These are phyloP conservation scores for Stegodyphus mimosarum DNA, from an alignment of 1,140 invertebrate species.

Conservation along the genomic window DNA sequence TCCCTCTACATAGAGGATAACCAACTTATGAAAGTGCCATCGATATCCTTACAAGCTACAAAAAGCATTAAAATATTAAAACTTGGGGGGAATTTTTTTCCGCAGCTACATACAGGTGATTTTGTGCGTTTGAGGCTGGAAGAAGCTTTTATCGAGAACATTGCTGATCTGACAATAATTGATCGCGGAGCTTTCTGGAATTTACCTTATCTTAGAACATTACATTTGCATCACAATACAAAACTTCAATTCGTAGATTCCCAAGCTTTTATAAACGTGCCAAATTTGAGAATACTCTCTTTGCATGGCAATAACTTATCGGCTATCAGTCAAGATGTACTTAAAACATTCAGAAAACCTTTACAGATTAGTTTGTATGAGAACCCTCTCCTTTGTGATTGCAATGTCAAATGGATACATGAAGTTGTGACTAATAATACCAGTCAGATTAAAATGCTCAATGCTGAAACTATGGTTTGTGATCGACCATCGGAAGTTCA, in stretches of 20 bases:
- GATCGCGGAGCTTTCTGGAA: constrained; percentile 69
- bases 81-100: constrained; percentile 81
- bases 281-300: constrained; percentile 66
- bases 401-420: constrained; percentile 70
- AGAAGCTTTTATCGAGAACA: constrained; percentile 66
- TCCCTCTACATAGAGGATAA: constrained; percentile 64
- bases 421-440: constrained; percentile 48
- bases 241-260: constrained; percentile 68
- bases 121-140: constrained; percentile 66
- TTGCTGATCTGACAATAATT: constrained; percentile 67
- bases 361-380: constrained; percentile 67
- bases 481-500: constrained; percentile 63
- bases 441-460: constrained; percentile 62
- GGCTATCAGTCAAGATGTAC: constrained; percentile 65
- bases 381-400: constrained; percentile 71
- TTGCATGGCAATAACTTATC: constrained; percentile 68
- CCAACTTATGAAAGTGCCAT: constrained; percentile 63
- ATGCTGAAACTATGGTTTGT: constrained; percentile 67
- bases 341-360: constrained; percentile 63
- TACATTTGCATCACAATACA: constrained; percentile 68
- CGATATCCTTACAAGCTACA: constrained; percentile 63
- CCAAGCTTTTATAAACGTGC: constrained; percentile 67
- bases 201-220: constrained; percentile 65
- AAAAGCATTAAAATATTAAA: constrained; percentile 78
- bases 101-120: constrained; percentile 65